phyloP scores from a whole-genome alignment of 1,140 invertebrate genomes.

The Monomorium pharaonis region DNA sequence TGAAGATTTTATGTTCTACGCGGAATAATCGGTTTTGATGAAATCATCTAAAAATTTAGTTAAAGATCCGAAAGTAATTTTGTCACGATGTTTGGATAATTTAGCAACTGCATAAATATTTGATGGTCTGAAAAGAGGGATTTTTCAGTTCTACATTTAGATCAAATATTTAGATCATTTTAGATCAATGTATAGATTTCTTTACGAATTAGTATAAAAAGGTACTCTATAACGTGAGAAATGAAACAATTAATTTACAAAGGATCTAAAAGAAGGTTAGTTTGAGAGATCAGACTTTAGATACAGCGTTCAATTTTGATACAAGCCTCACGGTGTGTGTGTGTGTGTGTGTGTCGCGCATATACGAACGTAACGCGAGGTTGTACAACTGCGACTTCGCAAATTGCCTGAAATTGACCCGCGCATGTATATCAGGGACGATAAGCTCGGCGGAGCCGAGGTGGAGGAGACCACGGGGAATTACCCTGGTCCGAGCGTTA shows the following conservation, averaged over 20 bases:
- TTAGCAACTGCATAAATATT: too few relatives aligned
- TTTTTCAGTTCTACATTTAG: too few relatives aligned
- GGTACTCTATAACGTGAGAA: not conserved
- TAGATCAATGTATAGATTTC: not conserved
- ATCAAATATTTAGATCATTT: too few relatives aligned
- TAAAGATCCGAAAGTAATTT: too few relatives aligned
- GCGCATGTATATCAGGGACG: not conserved
- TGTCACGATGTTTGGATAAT: too few relatives aligned
- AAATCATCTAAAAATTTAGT: too few relatives aligned
- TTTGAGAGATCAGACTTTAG: too few relatives aligned
- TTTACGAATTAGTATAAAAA: not conserved
- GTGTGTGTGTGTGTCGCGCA: too few relatives aligned
- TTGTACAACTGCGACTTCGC: not conserved
- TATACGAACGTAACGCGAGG: not conserved
- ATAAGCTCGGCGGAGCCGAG: not conserved
- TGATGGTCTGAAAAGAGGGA: too few relatives aligned
- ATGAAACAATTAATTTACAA: not conserved
- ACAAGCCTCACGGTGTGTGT: not conserved
- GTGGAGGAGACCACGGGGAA: slow-evolving; percentile 4
- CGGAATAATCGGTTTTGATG: too few relatives aligned
- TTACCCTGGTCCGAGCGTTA: slow-evolving; percentile 17
- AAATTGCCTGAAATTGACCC: slow-evolving; percentile 32
- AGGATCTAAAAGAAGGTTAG: not conserved
- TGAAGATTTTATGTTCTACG: not conserved
- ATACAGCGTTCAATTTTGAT: not conserved